Evolutionary conservation across 2,113 vertebrate species (phyloP).

Genomic region (Ovis aries): ARS-UI_Ramb_v3.0 NC_056080.1:86105501-86106000

Average conservation of each 20-base stretch:
- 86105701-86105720: background rate
- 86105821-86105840: background rate
- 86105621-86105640: too few species aligned
- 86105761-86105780: background rate
- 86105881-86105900: background rate
- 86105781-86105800: background rate
- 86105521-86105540: background rate
- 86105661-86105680: too few species aligned
- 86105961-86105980: background rate
- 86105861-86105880: background rate
- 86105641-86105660: too few species aligned
- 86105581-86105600: background rate
- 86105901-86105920: background rate
- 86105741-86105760: background rate
- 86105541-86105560: background rate
- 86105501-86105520: accelerated
- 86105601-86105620: background rate
- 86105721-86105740: background rate
- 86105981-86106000: background rate
- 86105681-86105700: too few species aligned
- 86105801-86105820: background rate
- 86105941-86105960: background rate
- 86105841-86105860: background rate
- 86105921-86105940: background rate
- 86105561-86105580: accelerated